phyloP scores from a whole-genome alignment of 2,113 vertebrate genomes.

The Geococcyx californianus region DNA sequence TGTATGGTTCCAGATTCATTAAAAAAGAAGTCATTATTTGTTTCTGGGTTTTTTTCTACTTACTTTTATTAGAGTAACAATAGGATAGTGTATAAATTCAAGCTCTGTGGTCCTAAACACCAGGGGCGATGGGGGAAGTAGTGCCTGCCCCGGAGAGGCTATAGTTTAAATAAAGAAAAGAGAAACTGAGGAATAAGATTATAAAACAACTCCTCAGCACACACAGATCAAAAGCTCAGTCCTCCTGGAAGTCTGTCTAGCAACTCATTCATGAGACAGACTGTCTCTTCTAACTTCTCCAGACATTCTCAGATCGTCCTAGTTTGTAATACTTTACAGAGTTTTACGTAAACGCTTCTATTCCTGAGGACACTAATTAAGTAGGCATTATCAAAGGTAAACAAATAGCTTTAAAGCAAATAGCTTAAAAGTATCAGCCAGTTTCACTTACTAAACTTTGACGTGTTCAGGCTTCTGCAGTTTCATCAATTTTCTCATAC shows the following conservation, averaged over 20 bases:
- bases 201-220: neutral
- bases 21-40: neutral
- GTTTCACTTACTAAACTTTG: neutral
- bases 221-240: neutral
- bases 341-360: neutral
- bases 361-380: neutral
- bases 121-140: accelerated
- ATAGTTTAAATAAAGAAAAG: neutral
- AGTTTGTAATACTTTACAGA: neutral
- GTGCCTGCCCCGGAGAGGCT: neutral
- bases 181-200: neutral
- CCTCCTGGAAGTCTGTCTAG: neutral
- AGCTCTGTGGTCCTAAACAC: neutral
- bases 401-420: neutral
- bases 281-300: neutral
- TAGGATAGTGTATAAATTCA: neutral
- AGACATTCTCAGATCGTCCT: neutral
- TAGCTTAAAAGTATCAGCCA: neutral
- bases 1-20: neutral
- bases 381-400: slow-evolving; percentile 3
- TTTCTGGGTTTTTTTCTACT: neutral
- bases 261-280: neutral
- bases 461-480: neutral
- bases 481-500: neutral
- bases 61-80: neutral